A percentile compares a stretch with the other conserved stretches of the same genome.
Conservation (phyloP, 92 coral and sea anemone genomes). For the Palythoa heliodiscus region DNA sequence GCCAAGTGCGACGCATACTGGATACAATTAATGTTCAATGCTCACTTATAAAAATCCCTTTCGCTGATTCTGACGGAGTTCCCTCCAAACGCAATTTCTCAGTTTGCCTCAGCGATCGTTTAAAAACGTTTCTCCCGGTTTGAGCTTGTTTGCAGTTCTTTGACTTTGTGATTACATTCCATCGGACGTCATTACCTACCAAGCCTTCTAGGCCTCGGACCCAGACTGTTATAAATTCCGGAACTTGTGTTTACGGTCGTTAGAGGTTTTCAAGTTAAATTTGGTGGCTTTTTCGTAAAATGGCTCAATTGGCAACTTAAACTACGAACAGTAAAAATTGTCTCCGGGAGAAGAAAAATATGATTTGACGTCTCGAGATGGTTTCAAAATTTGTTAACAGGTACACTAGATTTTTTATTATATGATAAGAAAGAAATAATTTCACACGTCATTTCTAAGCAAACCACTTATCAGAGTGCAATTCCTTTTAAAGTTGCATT, state of each 20-base stretch:
- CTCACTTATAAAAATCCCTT: neutral
- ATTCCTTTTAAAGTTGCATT: too few relatives aligned
- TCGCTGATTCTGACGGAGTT: neutral
- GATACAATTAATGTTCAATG: neutral
- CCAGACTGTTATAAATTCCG: slow-evolving; percentile 21
- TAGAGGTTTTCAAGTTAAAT: neutral
- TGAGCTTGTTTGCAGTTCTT: slow-evolving; percentile 8
- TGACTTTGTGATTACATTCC: slow-evolving; percentile 33
- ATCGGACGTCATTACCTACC: neutral
- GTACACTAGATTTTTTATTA: too few relatives aligned
- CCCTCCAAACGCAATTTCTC: neutral
- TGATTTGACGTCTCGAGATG: too few relatives aligned
- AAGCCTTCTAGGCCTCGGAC: neutral
- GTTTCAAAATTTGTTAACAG: too few relatives aligned
- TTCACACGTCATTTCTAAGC: too few relatives aligned
- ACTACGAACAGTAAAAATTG: too few relatives aligned
- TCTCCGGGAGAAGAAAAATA: too few relatives aligned
- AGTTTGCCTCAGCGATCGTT: neutral
- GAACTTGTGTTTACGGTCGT: neutral
- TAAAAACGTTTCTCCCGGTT: neutral
- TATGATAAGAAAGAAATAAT: too few relatives aligned
- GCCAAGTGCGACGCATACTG: neutral
- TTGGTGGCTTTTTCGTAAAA: neutral
- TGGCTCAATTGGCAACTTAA: too few relatives aligned
- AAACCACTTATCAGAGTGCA: too few relatives aligned